Percentiles rank a stretch among this genome's conserved stretches.
These are phyloP conservation scores for Scrobipalpa costella DNA, from an alignment of 2,888 invertebrate species.

Conservation along the genomic window DNA sequence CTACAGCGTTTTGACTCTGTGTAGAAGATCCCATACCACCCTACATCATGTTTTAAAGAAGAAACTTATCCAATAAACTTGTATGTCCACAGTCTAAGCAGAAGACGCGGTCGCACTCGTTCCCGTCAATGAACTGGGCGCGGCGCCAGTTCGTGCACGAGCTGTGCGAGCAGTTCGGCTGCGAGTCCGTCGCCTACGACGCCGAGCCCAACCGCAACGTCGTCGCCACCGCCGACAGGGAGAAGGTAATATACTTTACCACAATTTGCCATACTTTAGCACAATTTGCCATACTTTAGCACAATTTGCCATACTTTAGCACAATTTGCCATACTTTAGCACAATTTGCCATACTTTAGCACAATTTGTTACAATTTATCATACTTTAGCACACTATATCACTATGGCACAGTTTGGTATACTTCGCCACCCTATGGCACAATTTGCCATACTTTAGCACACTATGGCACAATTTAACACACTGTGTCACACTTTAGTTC, in stretches of 20 bases:
- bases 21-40: too few relatives aligned
- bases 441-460: too few relatives aligned
- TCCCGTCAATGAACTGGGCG: slow-evolving; percentile 96
- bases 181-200: slow-evolving; percentile 96
- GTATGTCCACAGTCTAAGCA: slow-evolving; percentile 83
- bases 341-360: too few relatives aligned
- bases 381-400: too few relatives aligned
- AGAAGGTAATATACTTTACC: slow-evolving; percentile 78
- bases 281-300: neutral
- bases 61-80: neutral
- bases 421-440: too few relatives aligned
- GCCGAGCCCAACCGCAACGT: slow-evolving; percentile 97
- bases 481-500: too few relatives aligned
- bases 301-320: too few relatives aligned
- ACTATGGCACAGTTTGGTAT: too few relatives aligned
- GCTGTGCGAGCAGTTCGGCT: slow-evolving; percentile 96
- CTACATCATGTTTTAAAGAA: neutral
- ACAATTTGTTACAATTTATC: too few relatives aligned
- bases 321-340: too few relatives aligned
- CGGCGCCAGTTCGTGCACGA: slow-evolving; percentile 97
- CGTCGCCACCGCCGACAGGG: slow-evolving; percentile 92
- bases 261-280: neutral
- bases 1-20: too few relatives aligned
- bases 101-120: slow-evolving; percentile 91
- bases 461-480: too few relatives aligned